Evolutionary conservation across 64 coral and sea anemone species (phyloP).

Genomic region (Trachythela sp.): DNA sequence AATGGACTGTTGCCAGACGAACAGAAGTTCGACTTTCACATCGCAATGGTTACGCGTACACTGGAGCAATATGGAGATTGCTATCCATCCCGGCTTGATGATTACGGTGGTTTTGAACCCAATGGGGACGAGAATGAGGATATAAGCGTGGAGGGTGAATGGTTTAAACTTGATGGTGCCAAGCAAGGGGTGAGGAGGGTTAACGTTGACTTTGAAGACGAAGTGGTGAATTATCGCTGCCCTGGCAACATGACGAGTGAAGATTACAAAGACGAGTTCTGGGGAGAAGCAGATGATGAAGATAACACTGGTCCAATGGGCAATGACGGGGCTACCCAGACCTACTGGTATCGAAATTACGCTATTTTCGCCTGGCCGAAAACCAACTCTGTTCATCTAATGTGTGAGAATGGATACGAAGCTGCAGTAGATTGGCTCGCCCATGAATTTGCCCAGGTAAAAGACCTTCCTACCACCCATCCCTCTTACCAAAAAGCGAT

Average conservation of each 20-base stretch:
- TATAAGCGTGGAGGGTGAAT: not conserved
- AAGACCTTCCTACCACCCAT: not conserved
- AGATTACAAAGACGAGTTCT: not conserved
- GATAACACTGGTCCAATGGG: constrained; percentile 3
- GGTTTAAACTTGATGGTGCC: constrained; percentile 33
- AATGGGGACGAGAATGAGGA: not conserved
- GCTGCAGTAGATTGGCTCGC: not conserved
- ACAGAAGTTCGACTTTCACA: constrained; percentile 24
- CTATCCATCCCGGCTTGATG: not conserved
- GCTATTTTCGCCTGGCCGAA: constrained; percentile 28
- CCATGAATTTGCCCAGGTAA: not conserved
- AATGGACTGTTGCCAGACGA: constrained; percentile 3
- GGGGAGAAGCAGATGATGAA: constrained; percentile 29
- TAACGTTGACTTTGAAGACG: not conserved
- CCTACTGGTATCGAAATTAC: constrained; percentile 29
- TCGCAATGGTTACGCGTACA: not conserved
- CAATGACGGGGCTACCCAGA: constrained; percentile 4
- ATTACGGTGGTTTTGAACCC: not conserved
- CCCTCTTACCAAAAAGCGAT: not conserved
- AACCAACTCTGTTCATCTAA: not conserved
- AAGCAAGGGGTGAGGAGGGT: not conserved
- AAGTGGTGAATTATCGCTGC: not conserved
- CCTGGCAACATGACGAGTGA: not conserved
- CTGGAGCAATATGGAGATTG: not conserved
- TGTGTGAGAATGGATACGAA: not conserved